Conservation (phyloP, 2,113 vertebrate species). For the Engystomops pustulosus region DNA sequence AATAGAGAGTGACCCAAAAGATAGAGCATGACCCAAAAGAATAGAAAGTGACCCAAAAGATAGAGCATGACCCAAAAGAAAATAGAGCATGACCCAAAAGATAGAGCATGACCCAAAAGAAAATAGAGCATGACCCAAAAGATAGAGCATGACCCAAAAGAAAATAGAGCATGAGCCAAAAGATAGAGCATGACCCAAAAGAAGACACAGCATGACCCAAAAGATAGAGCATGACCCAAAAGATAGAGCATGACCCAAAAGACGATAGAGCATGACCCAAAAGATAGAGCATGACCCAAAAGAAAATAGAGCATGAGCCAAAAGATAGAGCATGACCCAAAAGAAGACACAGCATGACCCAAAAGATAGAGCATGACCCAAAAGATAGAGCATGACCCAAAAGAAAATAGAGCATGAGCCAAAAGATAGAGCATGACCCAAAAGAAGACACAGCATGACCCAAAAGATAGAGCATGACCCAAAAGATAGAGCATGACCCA, state of each 20-base stretch:
- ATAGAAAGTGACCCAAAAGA: too few relatives aligned
- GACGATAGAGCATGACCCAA: not conserved
- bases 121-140: too few relatives aligned
- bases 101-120: too few relatives aligned
- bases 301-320: not conserved
- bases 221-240: not conserved
- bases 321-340: not conserved
- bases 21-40: too few relatives aligned
- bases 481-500: too few relatives aligned
- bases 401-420: too few relatives aligned
- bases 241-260: not conserved
- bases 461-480: not conserved
- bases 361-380: not conserved
- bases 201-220: not conserved
- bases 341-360: not conserved
- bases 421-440: too few relatives aligned
- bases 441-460: not conserved
- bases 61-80: too few relatives aligned
- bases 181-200: not conserved
- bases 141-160: too few relatives aligned
- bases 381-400: not conserved
- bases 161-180: too few relatives aligned
- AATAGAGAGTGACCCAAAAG: not conserved
- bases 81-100: too few relatives aligned
- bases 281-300: not conserved